These are phyloP conservation scores for Avahi laniger DNA, from an alignment of 2,797 vertebrate genomes.

Conservation along the genomic window DNA sequence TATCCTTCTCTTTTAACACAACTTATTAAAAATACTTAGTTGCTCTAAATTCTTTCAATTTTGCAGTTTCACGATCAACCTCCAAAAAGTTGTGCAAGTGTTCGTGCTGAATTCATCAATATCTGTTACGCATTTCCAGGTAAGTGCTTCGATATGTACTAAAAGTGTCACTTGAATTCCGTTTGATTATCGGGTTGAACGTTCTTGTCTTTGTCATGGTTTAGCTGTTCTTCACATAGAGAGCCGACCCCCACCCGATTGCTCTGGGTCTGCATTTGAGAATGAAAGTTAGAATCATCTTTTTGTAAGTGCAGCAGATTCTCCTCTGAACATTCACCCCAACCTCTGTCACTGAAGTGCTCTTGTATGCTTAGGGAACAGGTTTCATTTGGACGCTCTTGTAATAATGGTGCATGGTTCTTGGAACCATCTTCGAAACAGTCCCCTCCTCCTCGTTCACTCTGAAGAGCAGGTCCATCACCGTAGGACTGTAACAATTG, in stretches of 20 bases:
- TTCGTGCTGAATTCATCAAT: background rate
- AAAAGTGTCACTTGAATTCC: background rate
- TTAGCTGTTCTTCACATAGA: background rate
- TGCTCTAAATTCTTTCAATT: background rate
- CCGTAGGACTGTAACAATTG: background rate
- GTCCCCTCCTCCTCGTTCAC: background rate
- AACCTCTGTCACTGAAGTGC: background rate
- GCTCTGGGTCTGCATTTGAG: accelerated
- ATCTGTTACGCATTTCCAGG: background rate
- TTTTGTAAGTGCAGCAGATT: background rate
- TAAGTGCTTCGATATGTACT: background rate
- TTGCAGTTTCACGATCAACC: background rate
- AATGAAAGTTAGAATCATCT: background rate
- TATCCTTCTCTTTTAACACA: background rate
- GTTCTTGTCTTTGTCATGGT: background rate
- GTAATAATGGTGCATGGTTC: background rate
- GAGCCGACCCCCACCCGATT: background rate
- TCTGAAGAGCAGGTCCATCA: background rate
- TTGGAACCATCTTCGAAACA: background rate
- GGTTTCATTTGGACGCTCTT: background rate
- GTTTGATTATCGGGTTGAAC: constrained; percentile 4
- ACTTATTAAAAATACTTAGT: background rate
- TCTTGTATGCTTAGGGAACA: background rate
- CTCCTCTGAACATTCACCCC: background rate
- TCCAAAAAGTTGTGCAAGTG: background rate